Conservation (phyloP, 2,113 vertebrate species). For the Corythornis cristatus region DNA sequence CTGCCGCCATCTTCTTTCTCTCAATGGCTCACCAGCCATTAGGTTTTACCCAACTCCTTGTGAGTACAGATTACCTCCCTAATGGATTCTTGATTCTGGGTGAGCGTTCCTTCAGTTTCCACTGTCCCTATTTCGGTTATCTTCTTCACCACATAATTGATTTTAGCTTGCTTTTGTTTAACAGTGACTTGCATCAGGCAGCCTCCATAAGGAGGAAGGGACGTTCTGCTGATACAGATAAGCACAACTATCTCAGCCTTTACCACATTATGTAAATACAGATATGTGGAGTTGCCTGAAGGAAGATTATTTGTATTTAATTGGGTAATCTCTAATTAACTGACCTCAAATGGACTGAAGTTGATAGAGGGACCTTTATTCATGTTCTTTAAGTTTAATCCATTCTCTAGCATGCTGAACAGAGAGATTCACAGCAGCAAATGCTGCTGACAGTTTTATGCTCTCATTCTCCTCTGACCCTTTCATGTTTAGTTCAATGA, state of each 20-base stretch:
- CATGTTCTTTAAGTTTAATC: background rate
- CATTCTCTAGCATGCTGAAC: background rate
- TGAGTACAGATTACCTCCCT: background rate
- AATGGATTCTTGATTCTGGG: background rate
- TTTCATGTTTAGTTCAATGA: background rate
- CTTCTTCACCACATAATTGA: background rate
- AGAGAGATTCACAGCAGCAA: background rate
- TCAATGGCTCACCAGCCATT: background rate
- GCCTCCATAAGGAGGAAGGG: background rate
- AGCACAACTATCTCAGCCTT: constrained; percentile 11
- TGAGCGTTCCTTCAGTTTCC: background rate
- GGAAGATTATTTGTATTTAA: constrained; percentile 29
- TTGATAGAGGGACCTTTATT: background rate
- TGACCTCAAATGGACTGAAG: background rate
- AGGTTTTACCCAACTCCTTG: background rate
- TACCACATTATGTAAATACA: background rate
- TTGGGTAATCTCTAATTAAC: background rate
- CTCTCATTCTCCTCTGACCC: background rate
- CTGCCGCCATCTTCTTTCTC: no score
- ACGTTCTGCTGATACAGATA: constrained; percentile 28
- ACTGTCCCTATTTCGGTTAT: background rate
- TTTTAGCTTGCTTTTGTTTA: background rate
- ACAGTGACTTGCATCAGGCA: rapidly evolving
- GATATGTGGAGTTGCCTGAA: background rate
- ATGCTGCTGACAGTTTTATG: background rate